Conservation (phyloP, 2,888 invertebrate genomes). For the Xylota segnis region DNA sequence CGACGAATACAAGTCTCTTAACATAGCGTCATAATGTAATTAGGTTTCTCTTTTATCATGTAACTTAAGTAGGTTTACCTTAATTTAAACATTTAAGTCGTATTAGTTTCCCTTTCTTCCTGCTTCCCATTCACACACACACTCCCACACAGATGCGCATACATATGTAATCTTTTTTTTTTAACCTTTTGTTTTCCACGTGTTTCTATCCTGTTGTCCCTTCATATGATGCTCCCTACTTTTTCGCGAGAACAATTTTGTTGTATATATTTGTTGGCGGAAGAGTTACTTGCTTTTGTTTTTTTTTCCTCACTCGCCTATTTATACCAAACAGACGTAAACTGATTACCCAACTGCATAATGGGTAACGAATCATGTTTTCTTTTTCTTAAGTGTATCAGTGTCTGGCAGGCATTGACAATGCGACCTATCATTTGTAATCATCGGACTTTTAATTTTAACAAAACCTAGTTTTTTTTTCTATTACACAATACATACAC, state of each 20-base stretch:
- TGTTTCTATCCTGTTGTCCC: conserved; percentile 30
- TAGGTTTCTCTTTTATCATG: conserved; percentile 72
- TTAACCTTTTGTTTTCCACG: conserved; percentile 44
- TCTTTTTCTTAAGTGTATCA: conserved; percentile 1
- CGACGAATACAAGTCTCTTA: conserved; percentile 88
- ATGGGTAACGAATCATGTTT: conserved; percentile 55
- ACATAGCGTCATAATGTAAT: conserved; percentile 82
- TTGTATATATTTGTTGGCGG: conserved; percentile 69
- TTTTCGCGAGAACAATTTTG: conserved; percentile 53
- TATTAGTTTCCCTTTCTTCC: conserved; percentile 58
- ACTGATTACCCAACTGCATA: conserved; percentile 27
- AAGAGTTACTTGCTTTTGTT: conserved; percentile 13
- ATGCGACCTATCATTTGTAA: conserved; percentile 35
- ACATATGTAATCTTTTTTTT: conserved; percentile 9
- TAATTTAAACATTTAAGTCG: conserved; percentile 70
- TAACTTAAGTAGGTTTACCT: conserved; percentile 75
- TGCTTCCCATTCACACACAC: conserved; percentile 36
- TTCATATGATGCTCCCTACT: conserved; percentile 2
- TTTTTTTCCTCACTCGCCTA: conserved; percentile 25
- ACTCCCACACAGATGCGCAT: conserved; percentile 37
- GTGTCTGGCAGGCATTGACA: conserved; percentile 30
- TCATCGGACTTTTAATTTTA: conserved; percentile 29
- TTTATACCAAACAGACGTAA: conserved; percentile 35
- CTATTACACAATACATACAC: conserved; percentile 9
- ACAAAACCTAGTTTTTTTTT: conserved; percentile 20